Evolutionary conservation across 1,140 invertebrate species (phyloP).

Genomic region (Sinonovacula constricta): DNA sequence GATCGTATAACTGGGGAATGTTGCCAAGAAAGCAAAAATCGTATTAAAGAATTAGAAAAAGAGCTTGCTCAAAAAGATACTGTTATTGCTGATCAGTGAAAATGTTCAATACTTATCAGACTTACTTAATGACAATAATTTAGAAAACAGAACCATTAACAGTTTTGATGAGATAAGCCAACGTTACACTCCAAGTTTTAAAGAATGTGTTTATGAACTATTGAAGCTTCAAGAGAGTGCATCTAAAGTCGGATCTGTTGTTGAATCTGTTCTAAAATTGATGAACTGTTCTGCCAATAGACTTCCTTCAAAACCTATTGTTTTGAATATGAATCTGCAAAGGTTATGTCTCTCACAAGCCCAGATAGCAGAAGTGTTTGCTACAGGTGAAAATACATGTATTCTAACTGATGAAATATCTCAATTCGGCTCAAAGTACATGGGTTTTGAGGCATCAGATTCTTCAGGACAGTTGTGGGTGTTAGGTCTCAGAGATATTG

Average conservation of each 20-base stretch:
- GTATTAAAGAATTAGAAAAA: neutral
- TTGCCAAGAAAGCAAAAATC: neutral
- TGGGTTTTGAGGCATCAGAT: slow-evolving; percentile 31
- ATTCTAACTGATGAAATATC: slow-evolving; percentile 36
- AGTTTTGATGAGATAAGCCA: slow-evolving; percentile 24
- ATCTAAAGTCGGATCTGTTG: slow-evolving; percentile 12
- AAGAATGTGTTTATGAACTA: slow-evolving; percentile 40
- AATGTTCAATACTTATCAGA: neutral
- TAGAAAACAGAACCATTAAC: neutral
- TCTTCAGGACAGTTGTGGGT: slow-evolving; percentile 25
- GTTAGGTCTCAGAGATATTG: slow-evolving; percentile 31
- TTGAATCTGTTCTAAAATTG: slow-evolving; percentile 25
- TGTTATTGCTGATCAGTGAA: neutral
- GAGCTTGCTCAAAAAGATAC: neutral
- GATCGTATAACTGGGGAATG: neutral
- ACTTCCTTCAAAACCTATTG: slow-evolving; percentile 13
- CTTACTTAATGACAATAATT: neutral
- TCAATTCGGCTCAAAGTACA: slow-evolving; percentile 26
- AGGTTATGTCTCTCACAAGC: slow-evolving; percentile 11
- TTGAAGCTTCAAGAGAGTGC: slow-evolving; percentile 32
- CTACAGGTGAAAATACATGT: slow-evolving; percentile 14
- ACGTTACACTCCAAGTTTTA: slow-evolving; percentile 10
- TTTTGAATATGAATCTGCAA: slow-evolving; percentile 33
- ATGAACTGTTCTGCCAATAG: slow-evolving; percentile 8
- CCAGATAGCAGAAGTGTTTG: slow-evolving; percentile 34